These are phyloP conservation scores for Macrostomum lignano DNA, from an alignment of 1,140 invertebrate genomes.

Conservation along the genomic window DNA sequence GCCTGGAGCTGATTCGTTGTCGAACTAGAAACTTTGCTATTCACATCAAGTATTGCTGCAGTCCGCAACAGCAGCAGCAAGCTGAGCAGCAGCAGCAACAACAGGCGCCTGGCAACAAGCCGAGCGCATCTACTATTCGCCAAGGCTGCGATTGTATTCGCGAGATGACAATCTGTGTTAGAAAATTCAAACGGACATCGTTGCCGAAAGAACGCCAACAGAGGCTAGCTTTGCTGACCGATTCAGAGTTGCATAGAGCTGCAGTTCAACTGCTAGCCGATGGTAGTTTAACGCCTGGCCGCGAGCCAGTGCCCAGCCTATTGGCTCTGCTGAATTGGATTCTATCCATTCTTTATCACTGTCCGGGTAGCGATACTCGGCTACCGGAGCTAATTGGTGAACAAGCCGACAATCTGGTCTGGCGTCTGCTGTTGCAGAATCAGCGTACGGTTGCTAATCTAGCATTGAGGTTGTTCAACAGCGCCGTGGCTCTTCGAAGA, in stretches of 20 bases:
- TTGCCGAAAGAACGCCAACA: slow-evolving; percentile 35
- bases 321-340: slow-evolving; percentile 2
- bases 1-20: slow-evolving; percentile 47
- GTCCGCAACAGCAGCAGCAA: too few species aligned
- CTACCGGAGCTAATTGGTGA: too few species aligned
- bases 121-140: background rate
- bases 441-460: too few species aligned
- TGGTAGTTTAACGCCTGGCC: background rate
- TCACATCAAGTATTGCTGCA: too few species aligned
- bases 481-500: too few species aligned
- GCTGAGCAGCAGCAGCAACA: too few species aligned
- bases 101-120: too few species aligned
- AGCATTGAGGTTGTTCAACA: too few species aligned
- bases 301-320: background rate
- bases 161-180: slow-evolving; percentile 58
- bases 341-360: too few species aligned
- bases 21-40: slow-evolving; percentile 48
- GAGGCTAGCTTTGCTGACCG: background rate
- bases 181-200: slow-evolving; percentile 38
- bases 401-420: too few species aligned
- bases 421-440: too few species aligned
- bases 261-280: background rate
- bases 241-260: background rate
- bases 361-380: too few species aligned
- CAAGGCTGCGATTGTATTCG: background rate